phyloP scores from a whole-genome alignment of 1,140 invertebrate species.

The Pissodes strobi region DNA sequence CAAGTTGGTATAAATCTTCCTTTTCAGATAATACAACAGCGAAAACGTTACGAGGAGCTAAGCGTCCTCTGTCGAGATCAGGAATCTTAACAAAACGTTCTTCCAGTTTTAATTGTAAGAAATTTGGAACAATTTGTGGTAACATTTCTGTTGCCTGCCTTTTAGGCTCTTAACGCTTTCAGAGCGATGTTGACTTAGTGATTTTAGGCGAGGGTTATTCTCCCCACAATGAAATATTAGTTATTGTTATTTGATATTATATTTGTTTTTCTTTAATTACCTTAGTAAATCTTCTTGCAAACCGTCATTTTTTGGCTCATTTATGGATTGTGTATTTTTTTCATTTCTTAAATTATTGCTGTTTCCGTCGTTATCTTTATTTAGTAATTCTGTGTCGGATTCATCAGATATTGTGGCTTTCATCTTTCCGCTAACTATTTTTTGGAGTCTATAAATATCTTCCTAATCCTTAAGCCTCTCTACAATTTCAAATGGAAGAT shows the following conservation, averaged over 20 bases:
- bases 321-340: not conserved
- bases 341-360: too few relatives aligned
- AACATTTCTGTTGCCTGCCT: not conserved
- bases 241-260: not conserved
- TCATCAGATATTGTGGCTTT: too few relatives aligned
- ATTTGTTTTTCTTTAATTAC: too few relatives aligned
- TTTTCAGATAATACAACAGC: not conserved
- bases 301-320: not conserved
- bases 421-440: not conserved
- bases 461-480: too few relatives aligned
- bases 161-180: slow-evolving; percentile 2
- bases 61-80: not conserved
- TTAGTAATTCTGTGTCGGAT: too few relatives aligned
- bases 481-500: not conserved
- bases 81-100: slow-evolving; percentile 2
- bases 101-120: not conserved
- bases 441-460: too few relatives aligned
- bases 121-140: not conserved
- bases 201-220: not conserved
- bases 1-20: not conserved
- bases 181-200: not conserved
- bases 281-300: not conserved
- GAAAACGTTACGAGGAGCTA: slow-evolving; percentile 1
- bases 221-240: too few relatives aligned
- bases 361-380: too few relatives aligned